Conservation (phyloP, 1,140 invertebrate species). For the Zelostemma sp. region DNA sequence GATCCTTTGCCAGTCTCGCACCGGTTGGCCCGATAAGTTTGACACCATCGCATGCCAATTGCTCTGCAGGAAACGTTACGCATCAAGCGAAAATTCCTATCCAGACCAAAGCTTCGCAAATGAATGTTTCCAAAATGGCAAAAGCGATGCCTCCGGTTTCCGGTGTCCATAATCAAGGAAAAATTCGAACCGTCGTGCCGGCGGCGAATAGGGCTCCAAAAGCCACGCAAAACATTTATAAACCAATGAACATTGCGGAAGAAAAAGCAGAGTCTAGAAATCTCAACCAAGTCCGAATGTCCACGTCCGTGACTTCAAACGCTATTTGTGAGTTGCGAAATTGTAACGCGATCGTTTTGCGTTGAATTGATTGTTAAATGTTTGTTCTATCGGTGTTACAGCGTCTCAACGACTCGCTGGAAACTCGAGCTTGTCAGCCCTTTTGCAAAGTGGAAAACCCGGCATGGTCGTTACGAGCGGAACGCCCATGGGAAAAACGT, state of each 20-base stretch:
- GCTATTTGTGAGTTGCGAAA: background rate
- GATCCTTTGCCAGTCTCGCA: conserved; percentile 66
- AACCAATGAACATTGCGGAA: conserved; percentile 46
- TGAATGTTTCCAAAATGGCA: conserved; percentile 38
- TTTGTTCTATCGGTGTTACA: conserved; percentile 4
- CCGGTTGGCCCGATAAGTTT: conserved; percentile 67
- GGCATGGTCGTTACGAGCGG: conserved; percentile 30
- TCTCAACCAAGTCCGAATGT: conserved; percentile 14
- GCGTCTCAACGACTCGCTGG: conserved; percentile 26
- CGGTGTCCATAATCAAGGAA: conserved; percentile 37
- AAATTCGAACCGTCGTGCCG: conserved; percentile 58
- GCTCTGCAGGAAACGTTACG: background rate
- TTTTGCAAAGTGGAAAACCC: conserved; percentile 55
- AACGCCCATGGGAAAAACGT: conserved; percentile 30
- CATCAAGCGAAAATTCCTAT: conserved; percentile 8
- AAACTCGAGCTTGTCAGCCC: conserved; percentile 40
- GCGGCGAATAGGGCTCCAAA: conserved; percentile 50
- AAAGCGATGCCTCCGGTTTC: conserved; percentile 49
- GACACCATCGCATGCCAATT: conserved; percentile 42
- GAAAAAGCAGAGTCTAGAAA: conserved; percentile 15
- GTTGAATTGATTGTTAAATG: background rate
- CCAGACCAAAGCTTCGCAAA: conserved; percentile 12
- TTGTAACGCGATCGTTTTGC: background rate
- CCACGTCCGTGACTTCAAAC: conserved; percentile 9
- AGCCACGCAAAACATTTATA: conserved; percentile 50